phyloP scores from a whole-genome alignment of 2,888 invertebrate genomes.

The Drosophila setosimentum region DNA sequence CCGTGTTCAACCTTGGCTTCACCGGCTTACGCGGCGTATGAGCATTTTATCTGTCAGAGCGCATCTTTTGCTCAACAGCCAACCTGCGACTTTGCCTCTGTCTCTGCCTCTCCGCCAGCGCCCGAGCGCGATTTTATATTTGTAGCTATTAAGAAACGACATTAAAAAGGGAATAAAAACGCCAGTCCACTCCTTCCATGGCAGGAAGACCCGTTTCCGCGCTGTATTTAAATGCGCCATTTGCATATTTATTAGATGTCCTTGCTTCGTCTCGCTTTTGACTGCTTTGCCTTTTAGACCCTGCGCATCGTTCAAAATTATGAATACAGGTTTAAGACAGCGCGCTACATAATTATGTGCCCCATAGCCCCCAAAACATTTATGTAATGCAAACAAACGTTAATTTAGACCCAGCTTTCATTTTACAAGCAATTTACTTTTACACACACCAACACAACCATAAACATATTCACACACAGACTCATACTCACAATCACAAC shows the following conservation, averaged over 20 bases:
- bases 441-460: constrained; percentile 13
- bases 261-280: constrained; percentile 27
- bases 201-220: constrained; percentile 29
- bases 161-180: constrained; percentile 65
- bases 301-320: constrained; percentile 52
- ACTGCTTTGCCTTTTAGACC: constrained; percentile 36
- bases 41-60: constrained; percentile 65
- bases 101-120: neutral
- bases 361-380: constrained; percentile 42
- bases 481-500: constrained; percentile 12
- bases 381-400: constrained; percentile 81
- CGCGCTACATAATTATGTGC: constrained; percentile 76
- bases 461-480: constrained; percentile 3
- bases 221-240: constrained; percentile 74
- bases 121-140: constrained; percentile 65
- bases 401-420: constrained; percentile 80
- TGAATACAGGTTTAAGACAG: constrained; percentile 78
- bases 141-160: constrained; percentile 78
- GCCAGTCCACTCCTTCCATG: constrained; percentile 10
- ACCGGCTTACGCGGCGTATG: constrained; percentile 71
- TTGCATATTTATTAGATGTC: constrained; percentile 80
- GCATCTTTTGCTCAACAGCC: constrained; percentile 52
- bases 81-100: neutral
- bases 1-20: constrained; percentile 58
- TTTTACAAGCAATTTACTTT: constrained; percentile 82